These are phyloP conservation scores for Volucella inflata DNA, from an alignment of 2,888 invertebrate species.

Conservation along the genomic window DNA sequence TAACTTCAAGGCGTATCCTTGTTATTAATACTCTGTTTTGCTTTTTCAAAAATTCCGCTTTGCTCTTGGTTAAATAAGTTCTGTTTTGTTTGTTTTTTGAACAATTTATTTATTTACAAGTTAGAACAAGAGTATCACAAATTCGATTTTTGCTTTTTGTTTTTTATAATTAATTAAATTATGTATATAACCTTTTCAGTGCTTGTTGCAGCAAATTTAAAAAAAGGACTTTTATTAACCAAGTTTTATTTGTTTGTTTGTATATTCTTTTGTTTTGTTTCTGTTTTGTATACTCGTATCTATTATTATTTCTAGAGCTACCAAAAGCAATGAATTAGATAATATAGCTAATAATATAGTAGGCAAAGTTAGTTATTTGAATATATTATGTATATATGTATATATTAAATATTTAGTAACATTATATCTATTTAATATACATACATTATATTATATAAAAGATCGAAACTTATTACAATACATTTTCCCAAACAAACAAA, in stretches of 20 bases:
- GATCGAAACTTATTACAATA: slow-evolving; percentile 69
- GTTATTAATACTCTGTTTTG: slow-evolving; percentile 39
- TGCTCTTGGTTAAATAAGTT: slow-evolving; percentile 29
- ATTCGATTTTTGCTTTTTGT: slow-evolving; percentile 34
- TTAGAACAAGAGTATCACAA: slow-evolving; percentile 66
- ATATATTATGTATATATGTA: slow-evolving; percentile 55
- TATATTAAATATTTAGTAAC: slow-evolving; percentile 70
- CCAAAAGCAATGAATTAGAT: slow-evolving; percentile 65
- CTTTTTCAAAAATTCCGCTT: slow-evolving; percentile 28
- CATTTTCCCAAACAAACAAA: slow-evolving; percentile 41
- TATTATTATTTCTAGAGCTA: slow-evolving; percentile 67
- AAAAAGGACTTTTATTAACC: slow-evolving; percentile 14
- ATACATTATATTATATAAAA: slow-evolving; percentile 67
- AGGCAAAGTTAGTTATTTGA: slow-evolving; percentile 63
- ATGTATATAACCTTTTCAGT: slow-evolving; percentile 28
- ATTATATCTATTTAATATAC: slow-evolving; percentile 63
- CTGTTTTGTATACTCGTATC: slow-evolving; percentile 19
- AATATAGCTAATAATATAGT: slow-evolving; percentile 53
- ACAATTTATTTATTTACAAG: slow-evolving; percentile 49
- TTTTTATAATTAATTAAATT: background rate
- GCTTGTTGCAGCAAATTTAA: slow-evolving; percentile 32
- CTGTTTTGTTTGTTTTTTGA: slow-evolving; percentile 26
- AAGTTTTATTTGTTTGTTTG: background rate
- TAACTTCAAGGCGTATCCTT: slow-evolving; percentile 48
- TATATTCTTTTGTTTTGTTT: background rate